Evolutionary conservation across 1,140 invertebrate species (phyloP).

Genomic region (Drosophila athabasca): DNA sequence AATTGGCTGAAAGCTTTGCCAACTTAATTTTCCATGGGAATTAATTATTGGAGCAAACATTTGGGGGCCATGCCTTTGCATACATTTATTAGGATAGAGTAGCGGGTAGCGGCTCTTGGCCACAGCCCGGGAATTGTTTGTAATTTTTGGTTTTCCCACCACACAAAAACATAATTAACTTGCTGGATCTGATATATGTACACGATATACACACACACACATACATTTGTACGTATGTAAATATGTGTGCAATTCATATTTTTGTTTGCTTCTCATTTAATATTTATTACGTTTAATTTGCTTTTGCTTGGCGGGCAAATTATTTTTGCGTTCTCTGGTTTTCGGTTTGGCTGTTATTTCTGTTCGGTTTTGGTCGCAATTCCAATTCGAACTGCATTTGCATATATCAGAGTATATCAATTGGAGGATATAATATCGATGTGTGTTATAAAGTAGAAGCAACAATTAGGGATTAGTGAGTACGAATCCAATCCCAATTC

Average conservation of each 20-base stretch:
- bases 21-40: conserved; percentile 49
- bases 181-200: conserved; percentile 19
- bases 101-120: conserved; percentile 10
- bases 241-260: conserved; percentile 7
- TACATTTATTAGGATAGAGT: conserved; percentile 34
- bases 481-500: too few species aligned
- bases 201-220: conserved; percentile 6
- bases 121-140: conserved; percentile 18
- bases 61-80: conserved; percentile 40
- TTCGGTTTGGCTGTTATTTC: neutral
- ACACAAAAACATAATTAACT: conserved; percentile 50
- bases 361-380: neutral
- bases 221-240: neutral
- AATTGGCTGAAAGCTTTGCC: conserved; percentile 46
- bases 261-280: conserved; percentile 38
- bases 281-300: conserved; percentile 47
- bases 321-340: conserved; percentile 14
- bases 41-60: conserved; percentile 48
- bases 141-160: conserved; percentile 21
- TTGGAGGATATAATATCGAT: neutral
- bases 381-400: neutral
- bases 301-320: conserved; percentile 29
- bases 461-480: too few species aligned
- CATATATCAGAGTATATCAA: conserved; percentile 2
- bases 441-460: too few species aligned